Conservation (phyloP, 2,113 vertebrate genomes). For the Prietella phreatophila region DNA sequence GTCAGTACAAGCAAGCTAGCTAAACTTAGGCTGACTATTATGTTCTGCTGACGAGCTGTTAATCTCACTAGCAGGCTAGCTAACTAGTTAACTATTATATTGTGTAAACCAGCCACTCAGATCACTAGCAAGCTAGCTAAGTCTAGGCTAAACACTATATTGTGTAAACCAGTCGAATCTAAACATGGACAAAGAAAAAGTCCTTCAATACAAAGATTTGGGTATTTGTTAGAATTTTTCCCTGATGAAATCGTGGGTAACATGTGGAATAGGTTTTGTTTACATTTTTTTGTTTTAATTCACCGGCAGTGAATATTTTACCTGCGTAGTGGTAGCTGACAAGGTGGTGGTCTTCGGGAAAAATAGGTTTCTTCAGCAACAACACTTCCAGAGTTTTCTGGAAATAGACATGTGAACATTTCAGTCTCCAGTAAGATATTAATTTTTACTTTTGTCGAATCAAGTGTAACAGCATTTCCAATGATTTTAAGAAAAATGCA, state of each 20-base stretch:
- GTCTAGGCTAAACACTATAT: not conserved
- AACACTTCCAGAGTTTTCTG: slow-evolving; percentile 85
- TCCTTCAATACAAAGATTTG: not conserved
- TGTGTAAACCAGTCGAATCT: not conserved
- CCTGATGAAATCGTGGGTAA: not conserved
- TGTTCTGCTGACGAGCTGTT: not conserved
- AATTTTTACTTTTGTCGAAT: too few species aligned
- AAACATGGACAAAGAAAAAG: not conserved
- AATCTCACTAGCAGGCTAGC: not conserved
- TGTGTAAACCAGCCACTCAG: not conserved
- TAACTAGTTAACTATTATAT: not conserved
- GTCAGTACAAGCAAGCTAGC: not conserved
- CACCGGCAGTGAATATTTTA: slow-evolving; percentile 46
- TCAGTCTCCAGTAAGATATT: not conserved
- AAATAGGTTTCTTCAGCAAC: slow-evolving; percentile 80
- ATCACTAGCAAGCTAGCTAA: not conserved
- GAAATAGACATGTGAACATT: slow-evolving; percentile 4
- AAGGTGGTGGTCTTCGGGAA: slow-evolving; percentile 77
- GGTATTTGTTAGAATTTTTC: not conserved
- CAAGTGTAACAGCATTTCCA: too few species aligned
- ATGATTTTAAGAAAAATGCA: too few species aligned
- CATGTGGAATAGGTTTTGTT: not conserved
- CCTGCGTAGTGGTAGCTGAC: slow-evolving; percentile 95
- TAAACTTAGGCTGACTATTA: not conserved
- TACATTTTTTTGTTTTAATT: too few species aligned